A percentile compares a stretch with the other conserved stretches of the same genome.
phyloP scores from a whole-genome alignment of 2,797 vertebrate species.

The Notolabrus celidotus region DNA sequence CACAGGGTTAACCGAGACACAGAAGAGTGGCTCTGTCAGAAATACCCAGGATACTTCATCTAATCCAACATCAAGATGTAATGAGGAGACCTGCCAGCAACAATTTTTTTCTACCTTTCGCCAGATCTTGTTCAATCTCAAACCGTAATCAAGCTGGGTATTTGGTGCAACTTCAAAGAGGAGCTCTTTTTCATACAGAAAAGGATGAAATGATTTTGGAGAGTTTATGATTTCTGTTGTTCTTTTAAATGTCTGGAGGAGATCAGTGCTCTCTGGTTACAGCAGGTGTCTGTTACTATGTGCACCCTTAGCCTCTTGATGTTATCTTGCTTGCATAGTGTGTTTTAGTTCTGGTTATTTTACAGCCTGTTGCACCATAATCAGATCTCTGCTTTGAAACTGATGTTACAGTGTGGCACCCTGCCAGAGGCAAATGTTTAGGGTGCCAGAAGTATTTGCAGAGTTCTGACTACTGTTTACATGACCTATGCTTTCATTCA shows the following conservation, averaged over 20 bases:
- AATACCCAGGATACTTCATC: slow-evolving; percentile 66
- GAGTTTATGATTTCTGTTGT: slow-evolving; percentile 59
- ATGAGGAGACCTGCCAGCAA: slow-evolving; percentile 71
- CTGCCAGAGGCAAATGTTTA: slow-evolving; percentile 28
- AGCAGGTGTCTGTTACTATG: slow-evolving; percentile 60
- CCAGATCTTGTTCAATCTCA: slow-evolving; percentile 73
- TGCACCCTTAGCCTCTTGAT: slow-evolving; percentile 48
- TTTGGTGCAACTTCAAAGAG: slow-evolving; percentile 62
- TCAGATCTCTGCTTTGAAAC: slow-evolving; percentile 64
- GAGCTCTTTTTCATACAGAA: slow-evolving; percentile 26
- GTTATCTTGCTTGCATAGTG: slow-evolving; percentile 46
- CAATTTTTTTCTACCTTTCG: slow-evolving; percentile 55
- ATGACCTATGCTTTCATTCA: slow-evolving; percentile 13
- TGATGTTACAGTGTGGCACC: slow-evolving; percentile 41
- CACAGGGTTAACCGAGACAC: slow-evolving; percentile 61
- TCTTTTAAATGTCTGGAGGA: slow-evolving; percentile 55
- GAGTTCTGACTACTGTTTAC: slow-evolving; percentile 49
- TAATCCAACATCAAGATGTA: slow-evolving; percentile 65
- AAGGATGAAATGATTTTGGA: slow-evolving; percentile 60
- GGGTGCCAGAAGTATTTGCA: slow-evolving; percentile 33
- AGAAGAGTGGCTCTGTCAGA: slow-evolving; percentile 60
- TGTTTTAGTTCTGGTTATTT: slow-evolving; percentile 46
- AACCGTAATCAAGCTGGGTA: slow-evolving; percentile 68
- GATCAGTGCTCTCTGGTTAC: slow-evolving; percentile 47
- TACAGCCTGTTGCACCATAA: slow-evolving; percentile 36